phyloP scores from a whole-genome alignment of 30 jellyfish, hydroid and myxozoan species.

The Turritopsis dohrnii region DNA sequence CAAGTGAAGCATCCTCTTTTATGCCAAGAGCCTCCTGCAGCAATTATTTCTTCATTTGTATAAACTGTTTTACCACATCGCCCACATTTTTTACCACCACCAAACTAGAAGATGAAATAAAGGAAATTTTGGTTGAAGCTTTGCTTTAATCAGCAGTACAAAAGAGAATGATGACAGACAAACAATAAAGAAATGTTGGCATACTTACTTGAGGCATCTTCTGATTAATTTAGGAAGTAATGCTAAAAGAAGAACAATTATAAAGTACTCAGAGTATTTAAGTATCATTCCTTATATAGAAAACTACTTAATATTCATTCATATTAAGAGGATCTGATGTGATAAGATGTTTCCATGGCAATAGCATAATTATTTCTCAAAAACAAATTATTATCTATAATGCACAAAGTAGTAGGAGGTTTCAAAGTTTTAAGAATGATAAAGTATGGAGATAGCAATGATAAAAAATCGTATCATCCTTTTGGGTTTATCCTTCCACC shows the following conservation, averaged over 20 bases:
- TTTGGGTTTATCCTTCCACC: too few relatives aligned
- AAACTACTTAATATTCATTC: neutral
- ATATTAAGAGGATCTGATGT: neutral
- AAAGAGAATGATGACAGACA: neutral
- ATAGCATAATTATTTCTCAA: neutral
- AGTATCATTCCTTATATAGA: neutral
- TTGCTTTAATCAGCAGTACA: neutral
- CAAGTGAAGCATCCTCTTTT: slow-evolving; percentile 83
- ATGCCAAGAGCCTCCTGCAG: slow-evolving; percentile 89
- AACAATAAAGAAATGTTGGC: neutral
- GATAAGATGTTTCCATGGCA: neutral
- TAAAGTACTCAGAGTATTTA: neutral
- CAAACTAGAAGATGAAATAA: slow-evolving; percentile 11
- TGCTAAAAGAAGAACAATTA: neutral
- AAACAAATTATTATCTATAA: neutral
- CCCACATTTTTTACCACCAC: slow-evolving; percentile 68
- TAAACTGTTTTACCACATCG: slow-evolving; percentile 93
- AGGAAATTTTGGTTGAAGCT: neutral
- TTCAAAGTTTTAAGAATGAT: neutral
- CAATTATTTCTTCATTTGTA: slow-evolving; percentile 81
- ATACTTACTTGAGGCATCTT: neutral
- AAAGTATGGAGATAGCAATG: neutral
- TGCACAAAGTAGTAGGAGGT: neutral
- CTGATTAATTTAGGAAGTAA: neutral
- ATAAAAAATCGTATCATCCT: too few relatives aligned